Percentiles rank a stretch among this genome's conserved stretches.
Evolutionary conservation across 2,888 invertebrate species (phyloP).

Genomic region (Podotricha telesiphe): DNA sequence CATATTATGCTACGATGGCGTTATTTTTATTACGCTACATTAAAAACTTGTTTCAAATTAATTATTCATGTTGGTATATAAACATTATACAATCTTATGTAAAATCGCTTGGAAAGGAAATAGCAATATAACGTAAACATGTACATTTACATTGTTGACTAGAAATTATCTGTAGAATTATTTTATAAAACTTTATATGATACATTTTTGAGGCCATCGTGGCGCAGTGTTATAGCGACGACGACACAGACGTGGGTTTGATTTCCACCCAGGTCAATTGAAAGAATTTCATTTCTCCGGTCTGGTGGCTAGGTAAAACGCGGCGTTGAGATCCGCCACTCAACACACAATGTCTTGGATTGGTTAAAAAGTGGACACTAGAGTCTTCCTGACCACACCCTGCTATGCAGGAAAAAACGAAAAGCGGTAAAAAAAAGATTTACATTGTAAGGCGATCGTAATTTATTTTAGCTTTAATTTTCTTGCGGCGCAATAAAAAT

Average conservation of each 20-base stretch:
- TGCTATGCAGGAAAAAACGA: too few relatives aligned
- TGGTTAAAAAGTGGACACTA: too few relatives aligned
- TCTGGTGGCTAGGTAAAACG: too few relatives aligned
- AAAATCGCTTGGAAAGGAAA: constrained; percentile 19
- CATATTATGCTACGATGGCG: neutral
- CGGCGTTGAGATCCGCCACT: too few relatives aligned
- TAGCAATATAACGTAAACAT: constrained; percentile 26
- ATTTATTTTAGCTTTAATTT: neutral
- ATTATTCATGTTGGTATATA: constrained; percentile 4
- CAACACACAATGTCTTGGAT: too few relatives aligned
- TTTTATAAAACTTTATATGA: neutral
- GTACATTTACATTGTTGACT: constrained; percentile 13
- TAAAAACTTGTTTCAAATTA: constrained; percentile 8
- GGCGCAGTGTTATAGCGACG: too few relatives aligned
- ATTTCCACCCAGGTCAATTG: too few relatives aligned
- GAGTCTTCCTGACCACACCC: too few relatives aligned
- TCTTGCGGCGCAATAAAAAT: constrained; percentile 19
- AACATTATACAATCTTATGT: constrained; percentile 8
- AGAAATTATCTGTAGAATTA: neutral
- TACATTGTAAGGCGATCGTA: neutral
- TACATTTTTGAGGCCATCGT: neutral
- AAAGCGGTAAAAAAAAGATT: too few relatives aligned
- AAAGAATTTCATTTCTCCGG: too few relatives aligned
- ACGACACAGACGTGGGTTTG: too few relatives aligned
- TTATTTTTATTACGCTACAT: neutral